A percentile compares a stretch with the other conserved stretches of the same genome.
These are phyloP conservation scores for Tamias sibiricus DNA, from an alignment of 2,113 vertebrate genomes.

Conservation along the genomic window DNA sequence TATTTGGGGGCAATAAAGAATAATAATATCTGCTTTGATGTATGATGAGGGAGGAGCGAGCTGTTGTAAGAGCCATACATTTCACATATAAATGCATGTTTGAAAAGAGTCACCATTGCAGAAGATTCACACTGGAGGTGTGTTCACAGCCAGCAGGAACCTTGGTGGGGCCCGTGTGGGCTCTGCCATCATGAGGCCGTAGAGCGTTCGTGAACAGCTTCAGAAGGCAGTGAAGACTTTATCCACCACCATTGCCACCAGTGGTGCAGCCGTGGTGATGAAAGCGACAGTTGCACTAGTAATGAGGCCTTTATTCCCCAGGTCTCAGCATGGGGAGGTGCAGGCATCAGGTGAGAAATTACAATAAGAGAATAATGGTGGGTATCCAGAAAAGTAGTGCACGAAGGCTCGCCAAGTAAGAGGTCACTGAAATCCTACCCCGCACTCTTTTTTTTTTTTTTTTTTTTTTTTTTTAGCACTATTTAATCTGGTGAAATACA, in stretches of 20 bases:
- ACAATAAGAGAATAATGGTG: neutral
- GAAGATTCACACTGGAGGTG: neutral
- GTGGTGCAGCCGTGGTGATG: neutral
- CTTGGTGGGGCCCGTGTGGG: fast-evolving
- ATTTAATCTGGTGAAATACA: neutral
- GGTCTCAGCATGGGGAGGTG: neutral
- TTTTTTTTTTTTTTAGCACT: no score
- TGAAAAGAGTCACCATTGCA: neutral
- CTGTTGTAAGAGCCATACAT: neutral
- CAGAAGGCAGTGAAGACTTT: no score
- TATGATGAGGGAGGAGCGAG: neutral
- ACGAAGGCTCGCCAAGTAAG: neutral
- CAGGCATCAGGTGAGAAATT: neutral
- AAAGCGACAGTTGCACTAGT: neutral
- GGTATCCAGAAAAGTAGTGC: neutral
- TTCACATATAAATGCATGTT: fast-evolving
- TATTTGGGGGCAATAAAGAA: neutral
- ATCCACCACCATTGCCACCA: neutral
- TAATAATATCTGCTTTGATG: neutral
- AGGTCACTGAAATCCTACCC: no score
- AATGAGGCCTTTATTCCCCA: neutral
- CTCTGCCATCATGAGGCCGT: neutral
- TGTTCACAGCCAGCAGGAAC: fast-evolving
- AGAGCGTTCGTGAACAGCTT: neutral
- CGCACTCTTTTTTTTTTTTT: no score